Evolutionary conservation across 2,888 invertebrate genomes (phyloP), one percentile per base, ranked within the genome.

Genomic region (Sturmia bella): DNA sequence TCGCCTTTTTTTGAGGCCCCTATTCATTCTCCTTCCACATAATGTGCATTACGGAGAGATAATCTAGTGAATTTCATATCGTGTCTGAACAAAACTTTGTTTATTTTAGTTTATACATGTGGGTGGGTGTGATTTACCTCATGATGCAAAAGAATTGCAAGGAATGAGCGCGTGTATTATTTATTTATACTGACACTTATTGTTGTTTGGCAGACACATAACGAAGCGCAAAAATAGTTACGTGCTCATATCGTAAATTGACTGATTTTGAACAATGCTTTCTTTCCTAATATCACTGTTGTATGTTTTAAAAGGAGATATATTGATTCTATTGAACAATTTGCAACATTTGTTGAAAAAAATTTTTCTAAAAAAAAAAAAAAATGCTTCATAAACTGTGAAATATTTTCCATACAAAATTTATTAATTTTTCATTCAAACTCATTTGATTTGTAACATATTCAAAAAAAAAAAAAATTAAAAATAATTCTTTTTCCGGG

Each of bases 181-280:
- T 82, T 82, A 78, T 82, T 82, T 81, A 79, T 72, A 61, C 69
- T 80, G 83, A 76, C 84, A 82, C 77, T 76, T 83, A 72, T 64
- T 78, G 83, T 72, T 83, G 78, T 84, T 83, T 80, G 74, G 70
- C 78, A 83, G 84, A 80, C 76, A 80, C 66, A 84, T 69, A 80
- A 80, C 80, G 77, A 80, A 83, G 83, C 77, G 74, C 64, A 77
- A 75, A 79, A 82, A 66, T 68, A 61, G 70, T 39, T 77, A 85
- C 85, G 85, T 85, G 85, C 84, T 84, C 80, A 83, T 78, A 84
- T 76, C 83, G 79, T 82, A 84, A 85, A 84, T 84, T 84, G 84
- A 83, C 83, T 84, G 85, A 84, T 85, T 85, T 84, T 54, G 69
- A 70, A 80, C 52, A 78, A 59, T 64, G 74, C 80, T 80, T 83